phyloP scores from a whole-genome alignment of 2,797 vertebrate species.

The Sebastes minor region DNA sequence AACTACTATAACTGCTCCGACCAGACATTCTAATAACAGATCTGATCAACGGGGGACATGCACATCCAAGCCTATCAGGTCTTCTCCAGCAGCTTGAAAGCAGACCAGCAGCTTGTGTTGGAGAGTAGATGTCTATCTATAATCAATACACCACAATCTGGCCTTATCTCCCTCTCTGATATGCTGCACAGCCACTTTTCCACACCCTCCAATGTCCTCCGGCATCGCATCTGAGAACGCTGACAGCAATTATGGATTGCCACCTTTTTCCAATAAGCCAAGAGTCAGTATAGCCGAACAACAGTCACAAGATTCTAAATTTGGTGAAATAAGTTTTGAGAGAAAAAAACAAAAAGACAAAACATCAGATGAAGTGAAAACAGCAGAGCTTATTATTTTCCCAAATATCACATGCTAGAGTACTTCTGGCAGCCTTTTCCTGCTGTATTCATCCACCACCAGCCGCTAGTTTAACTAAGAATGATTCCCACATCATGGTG shows the following conservation, averaged over 20 bases:
- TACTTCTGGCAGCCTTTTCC: not conserved
- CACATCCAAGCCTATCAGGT: conserved; percentile 54
- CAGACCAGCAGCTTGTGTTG: conserved; percentile 61
- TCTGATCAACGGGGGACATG: conserved; percentile 52
- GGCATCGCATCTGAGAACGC: conserved; percentile 52
- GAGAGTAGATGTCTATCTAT: conserved; percentile 77
- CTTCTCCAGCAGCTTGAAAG: conserved; percentile 44
- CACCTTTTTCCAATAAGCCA: conserved; percentile 60
- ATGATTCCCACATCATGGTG: conserved; percentile 21
- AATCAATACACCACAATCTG: conserved; percentile 80
- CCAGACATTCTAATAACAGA: conserved; percentile 58
- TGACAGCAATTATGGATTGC: conserved; percentile 73
- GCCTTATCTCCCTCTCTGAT: conserved; percentile 73
- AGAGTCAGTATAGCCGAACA: conserved; percentile 39
- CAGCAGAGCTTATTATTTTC: not conserved
- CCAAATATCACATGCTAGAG: not conserved
- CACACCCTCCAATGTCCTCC: conserved; percentile 64
- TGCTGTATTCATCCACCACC: not conserved
- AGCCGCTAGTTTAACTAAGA: conserved; percentile 40
- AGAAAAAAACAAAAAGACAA: not conserved
- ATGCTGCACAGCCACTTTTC: conserved; percentile 71
- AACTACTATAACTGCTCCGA: conserved; percentile 20
- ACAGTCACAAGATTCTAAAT: conserved; percentile 33
- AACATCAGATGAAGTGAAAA: not conserved
- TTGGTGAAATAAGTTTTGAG: conserved; percentile 41